These are phyloP conservation scores for Xenentodon cancila DNA, from an alignment of 2,797 vertebrate genomes.

Conservation along the genomic window DNA sequence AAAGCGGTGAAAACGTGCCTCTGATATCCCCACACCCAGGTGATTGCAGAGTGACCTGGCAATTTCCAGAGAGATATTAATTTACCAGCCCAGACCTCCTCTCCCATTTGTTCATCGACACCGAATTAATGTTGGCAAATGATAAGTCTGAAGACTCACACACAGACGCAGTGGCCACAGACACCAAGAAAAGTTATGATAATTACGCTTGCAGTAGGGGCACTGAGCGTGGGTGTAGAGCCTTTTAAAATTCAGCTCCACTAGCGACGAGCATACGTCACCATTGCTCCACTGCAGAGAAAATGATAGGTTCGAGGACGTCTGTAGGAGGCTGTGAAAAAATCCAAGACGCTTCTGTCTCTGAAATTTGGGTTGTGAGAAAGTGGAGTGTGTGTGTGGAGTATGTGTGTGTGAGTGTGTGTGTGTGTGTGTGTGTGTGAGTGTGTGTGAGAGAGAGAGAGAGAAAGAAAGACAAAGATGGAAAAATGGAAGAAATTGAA, in stretches of 20 bases:
- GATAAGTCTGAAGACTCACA: constrained; percentile 45
- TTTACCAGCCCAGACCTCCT: constrained; percentile 18
- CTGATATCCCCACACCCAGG: constrained; percentile 22
- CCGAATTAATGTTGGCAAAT: constrained; percentile 51
- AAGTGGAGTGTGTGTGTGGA: constrained; percentile 42
- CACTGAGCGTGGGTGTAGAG: constrained; percentile 81
- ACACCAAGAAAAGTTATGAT: constrained; percentile 75
- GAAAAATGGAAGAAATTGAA: constrained; percentile 40
- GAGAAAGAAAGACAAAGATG: constrained; percentile 28
- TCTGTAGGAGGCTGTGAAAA: constrained; percentile 82
- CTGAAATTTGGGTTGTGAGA: constrained; percentile 62
- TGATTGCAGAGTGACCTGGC: constrained; percentile 39
- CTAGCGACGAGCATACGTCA: constrained; percentile 80
- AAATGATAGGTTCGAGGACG: constrained; percentile 85
- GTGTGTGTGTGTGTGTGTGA: too few species aligned
- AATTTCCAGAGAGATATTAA: constrained; percentile 32
- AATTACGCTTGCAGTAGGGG: constrained; percentile 82
- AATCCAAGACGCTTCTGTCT: constrained; percentile 78
- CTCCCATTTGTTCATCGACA: constrained; percentile 31
- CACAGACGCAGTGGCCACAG: constrained; percentile 58
- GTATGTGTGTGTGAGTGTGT: background rate
- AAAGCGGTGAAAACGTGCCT: constrained; percentile 14
- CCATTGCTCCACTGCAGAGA: constrained; percentile 84
- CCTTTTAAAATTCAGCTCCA: constrained; percentile 89
- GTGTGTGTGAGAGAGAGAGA: constrained; percentile 16